These are phyloP conservation scores for Charina bottae DNA, from an alignment of 2,113 vertebrate species.

Conservation along the genomic window DNA sequence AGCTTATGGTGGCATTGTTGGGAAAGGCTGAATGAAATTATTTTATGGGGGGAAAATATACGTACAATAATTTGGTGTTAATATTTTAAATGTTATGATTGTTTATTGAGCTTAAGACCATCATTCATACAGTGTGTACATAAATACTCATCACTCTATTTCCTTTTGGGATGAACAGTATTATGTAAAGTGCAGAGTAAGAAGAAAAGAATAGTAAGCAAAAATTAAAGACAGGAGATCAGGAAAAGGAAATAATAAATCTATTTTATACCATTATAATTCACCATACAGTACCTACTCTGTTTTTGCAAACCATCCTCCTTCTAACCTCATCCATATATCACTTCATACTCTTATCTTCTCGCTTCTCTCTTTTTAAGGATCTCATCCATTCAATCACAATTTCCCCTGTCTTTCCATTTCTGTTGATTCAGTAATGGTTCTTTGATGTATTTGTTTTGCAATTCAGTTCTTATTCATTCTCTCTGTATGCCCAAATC, in stretches of 20 bases:
- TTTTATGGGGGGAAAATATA: neutral
- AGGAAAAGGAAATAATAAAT: neutral
- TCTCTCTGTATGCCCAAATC: neutral
- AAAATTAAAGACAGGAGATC: neutral
- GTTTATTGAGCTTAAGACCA: neutral
- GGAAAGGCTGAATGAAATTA: neutral
- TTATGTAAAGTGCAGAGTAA: neutral
- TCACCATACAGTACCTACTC: neutral
- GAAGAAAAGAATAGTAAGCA: neutral
- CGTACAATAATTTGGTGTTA: neutral
- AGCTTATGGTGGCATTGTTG: neutral
- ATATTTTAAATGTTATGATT: neutral
- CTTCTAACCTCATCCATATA: neutral
- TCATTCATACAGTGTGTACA: neutral
- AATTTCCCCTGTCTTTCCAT: neutral
- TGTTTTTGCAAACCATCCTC: neutral
- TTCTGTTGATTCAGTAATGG: neutral
- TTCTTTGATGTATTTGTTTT: neutral
- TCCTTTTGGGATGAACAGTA: neutral
- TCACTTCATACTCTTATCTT: neutral
- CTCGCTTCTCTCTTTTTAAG: neutral
- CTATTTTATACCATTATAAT: neutral
- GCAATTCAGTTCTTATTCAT: neutral
- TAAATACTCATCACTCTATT: neutral
- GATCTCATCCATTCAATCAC: neutral